A percentile compares a stretch with the other conserved stretches of the same genome.
phyloP scores from a whole-genome alignment of 1,140 invertebrate species.

The Sminthurinus signatus region DNA sequence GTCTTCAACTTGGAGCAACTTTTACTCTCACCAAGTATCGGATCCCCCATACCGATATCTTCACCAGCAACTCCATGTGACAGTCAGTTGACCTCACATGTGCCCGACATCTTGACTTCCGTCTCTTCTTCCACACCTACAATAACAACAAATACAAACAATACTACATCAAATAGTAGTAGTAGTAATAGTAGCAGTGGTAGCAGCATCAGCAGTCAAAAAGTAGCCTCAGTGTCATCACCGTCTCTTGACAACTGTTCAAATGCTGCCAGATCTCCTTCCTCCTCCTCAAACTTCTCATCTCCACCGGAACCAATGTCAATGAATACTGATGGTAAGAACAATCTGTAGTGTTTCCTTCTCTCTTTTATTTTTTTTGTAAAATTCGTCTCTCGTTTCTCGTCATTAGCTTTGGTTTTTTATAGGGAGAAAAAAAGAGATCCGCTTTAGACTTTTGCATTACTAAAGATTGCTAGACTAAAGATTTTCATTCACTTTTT shows the following conservation, averaged over 20 bases:
- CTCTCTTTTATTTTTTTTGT: background rate
- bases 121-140: background rate
- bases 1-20: constrained; percentile 20
- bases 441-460: background rate
- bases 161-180: too few relatives aligned
- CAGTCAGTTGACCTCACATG: too few relatives aligned
- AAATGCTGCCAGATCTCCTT: background rate
- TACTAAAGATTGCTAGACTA: too few relatives aligned
- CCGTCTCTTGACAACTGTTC: background rate
- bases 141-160: constrained; percentile 5
- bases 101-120: background rate
- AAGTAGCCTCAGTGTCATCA: too few relatives aligned
- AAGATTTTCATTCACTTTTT: too few relatives aligned
- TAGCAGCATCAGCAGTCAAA: too few relatives aligned
- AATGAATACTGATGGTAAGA: constrained; percentile 26
- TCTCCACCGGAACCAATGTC: constrained; percentile 12
- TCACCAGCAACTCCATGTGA: too few relatives aligned
- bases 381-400: background rate
- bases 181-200: too few relatives aligned
- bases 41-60: background rate
- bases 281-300: constrained; percentile 17
- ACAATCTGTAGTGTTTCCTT: background rate
- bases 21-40: background rate
- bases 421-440: background rate
- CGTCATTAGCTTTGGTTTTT: too few relatives aligned